phyloP scores from a whole-genome alignment of 2,888 invertebrate genomes.

The Sarcophaga subvicina region DNA sequence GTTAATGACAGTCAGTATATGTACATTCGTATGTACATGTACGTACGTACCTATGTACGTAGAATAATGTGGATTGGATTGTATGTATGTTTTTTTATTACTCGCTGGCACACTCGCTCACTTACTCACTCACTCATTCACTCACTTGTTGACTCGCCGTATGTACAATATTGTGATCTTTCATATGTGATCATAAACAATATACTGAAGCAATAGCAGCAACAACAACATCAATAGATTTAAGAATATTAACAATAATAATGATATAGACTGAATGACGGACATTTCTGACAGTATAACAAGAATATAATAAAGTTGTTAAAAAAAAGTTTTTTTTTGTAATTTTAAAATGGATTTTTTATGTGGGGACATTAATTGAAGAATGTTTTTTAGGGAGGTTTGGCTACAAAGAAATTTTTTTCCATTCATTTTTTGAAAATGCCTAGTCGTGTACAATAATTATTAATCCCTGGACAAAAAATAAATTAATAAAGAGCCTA shows the following conservation, averaged over 20 bases:
- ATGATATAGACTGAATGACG: conserved; percentile 22
- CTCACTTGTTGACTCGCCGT: background rate
- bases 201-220: background rate
- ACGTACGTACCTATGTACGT: background rate
- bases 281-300: conserved; percentile 30
- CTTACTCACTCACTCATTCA: conserved; percentile 10
- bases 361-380: too few species aligned
- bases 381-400: too few species aligned
- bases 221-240: background rate
- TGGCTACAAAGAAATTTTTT: too few species aligned
- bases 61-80: conserved; percentile 12
- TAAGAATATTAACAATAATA: conserved; percentile 10
- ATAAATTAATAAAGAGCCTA: too few species aligned
- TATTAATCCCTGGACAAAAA: too few species aligned
- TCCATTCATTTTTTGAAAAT: too few species aligned
- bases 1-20: conserved; percentile 76
- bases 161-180: background rate
- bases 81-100: conserved; percentile 31
- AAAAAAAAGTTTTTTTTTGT: background rate
- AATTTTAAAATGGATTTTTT: too few species aligned
- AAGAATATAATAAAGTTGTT: conserved; percentile 50
- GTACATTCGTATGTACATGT: background rate
- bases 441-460: too few species aligned
- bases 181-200: background rate
- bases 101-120: conserved; percentile 39